phyloP scores from a whole-genome alignment of 1,140 invertebrate species.

The Zaprionus ornatus region DNA sequence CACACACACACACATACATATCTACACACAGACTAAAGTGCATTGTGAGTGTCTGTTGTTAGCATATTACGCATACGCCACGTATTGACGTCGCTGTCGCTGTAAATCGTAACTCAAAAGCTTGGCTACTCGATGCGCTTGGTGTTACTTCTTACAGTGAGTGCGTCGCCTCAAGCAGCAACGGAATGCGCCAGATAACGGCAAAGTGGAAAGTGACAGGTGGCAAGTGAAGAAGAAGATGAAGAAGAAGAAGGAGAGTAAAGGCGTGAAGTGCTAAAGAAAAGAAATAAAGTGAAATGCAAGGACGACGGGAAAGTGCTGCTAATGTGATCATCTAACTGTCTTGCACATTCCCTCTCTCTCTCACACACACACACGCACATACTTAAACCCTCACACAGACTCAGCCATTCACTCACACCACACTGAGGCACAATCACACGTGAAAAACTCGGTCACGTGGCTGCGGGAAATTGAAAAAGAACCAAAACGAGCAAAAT shows the following conservation, averaged over 20 bases:
- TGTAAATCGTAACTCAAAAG: conserved; percentile 82
- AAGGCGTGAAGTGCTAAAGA: conserved; percentile 24
- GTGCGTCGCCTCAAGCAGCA: conserved; percentile 36
- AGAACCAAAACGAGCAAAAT: not conserved
- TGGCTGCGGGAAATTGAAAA: conserved; percentile 47
- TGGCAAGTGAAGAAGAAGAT: conserved; percentile 3
- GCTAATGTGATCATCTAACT: conserved; percentile 48
- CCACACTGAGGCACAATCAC: conserved; percentile 28
- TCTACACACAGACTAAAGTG: not conserved
- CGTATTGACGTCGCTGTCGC: conserved; percentile 57
- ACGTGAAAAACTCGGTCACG: conserved; percentile 40
- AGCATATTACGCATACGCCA: conserved; percentile 46
- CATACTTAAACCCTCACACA: too few relatives aligned
- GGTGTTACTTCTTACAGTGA: conserved; percentile 84
- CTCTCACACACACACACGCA: conserved; percentile 4
- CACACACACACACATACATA: not conserved
- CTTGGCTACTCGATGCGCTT: conserved; percentile 71
- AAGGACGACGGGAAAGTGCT: conserved; percentile 29
- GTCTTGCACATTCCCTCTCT: conserved; percentile 19
- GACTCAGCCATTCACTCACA: conserved; percentile 5
- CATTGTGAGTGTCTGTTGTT: not conserved
- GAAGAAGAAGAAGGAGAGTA: conserved; percentile 6
- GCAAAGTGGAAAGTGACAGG: conserved; percentile 17
- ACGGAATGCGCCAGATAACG: not conserved
- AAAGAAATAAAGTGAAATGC: conserved; percentile 52